Evolutionary conservation across 1,140 invertebrate species (phyloP), one percentile per base, ranked within the genome.

Genomic region (Euura saliciscinereae): DNA sequence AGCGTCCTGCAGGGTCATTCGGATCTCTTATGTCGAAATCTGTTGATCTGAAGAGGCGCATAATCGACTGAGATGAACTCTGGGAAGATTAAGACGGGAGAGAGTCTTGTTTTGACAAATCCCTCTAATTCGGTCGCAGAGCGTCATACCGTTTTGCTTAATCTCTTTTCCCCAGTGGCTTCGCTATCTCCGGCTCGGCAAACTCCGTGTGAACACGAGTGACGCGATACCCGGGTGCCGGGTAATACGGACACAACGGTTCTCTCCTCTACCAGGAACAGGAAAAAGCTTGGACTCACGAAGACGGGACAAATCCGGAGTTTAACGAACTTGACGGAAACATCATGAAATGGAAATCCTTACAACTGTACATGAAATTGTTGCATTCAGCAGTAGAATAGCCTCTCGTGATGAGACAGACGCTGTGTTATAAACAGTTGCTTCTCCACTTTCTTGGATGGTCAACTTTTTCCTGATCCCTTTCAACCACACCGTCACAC

Each of bases 101-200:
- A 67, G 77, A 77, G 78, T 81, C 83, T 83, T 83, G 82, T 83
- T 83, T 83, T 83, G 82, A 83, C 81, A 83, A 83, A 83, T 83
- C 78, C 76, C 28, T 46, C 6, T 59, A 28, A 74, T 74, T 74
- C 67, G 76, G 73, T 72, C 66, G 68, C 73, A 11, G 71, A 73
- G 73, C 51, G 51, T 6, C 69, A 74, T 73, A 69, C n/a, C 43
- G 70, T 51, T 51, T 43, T 70, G 46, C 11, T 70, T 70, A 42
- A 44, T 28, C 51, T 51, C 7, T n/a, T 65, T 65, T 73, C 45
- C 59, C 46, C 44, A n/a, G 45, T 65, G 66, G 74, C 75, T 65
- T 76, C 78, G 75, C 75, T 73, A 74, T 64, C 70, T 44, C 74
- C 72, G 72, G 74, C 68, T 72, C 76, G 80, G 82, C 51, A 8